phyloP scores from a whole-genome alignment of 92 coral and sea anemone genomes.

The Galaxea fascicularis region DNA sequence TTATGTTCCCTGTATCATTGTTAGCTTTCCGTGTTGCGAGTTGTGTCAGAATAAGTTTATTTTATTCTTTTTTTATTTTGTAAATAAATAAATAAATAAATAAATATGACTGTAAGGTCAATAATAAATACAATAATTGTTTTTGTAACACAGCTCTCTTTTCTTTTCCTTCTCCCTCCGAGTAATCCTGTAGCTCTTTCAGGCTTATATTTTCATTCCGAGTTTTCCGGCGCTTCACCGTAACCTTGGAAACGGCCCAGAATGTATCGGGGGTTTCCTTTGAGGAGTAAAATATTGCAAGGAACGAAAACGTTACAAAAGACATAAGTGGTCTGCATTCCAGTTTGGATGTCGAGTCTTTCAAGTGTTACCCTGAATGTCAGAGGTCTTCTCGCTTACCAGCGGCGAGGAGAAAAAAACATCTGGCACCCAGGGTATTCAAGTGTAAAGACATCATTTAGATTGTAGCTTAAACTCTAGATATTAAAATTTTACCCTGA shows the following conservation, averaged over 20 bases:
- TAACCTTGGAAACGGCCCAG: not conserved
- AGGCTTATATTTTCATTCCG: too few relatives aligned
- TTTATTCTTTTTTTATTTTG: slow-evolving; percentile 17
- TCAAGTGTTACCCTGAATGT: too few relatives aligned
- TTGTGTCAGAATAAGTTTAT: not conserved
- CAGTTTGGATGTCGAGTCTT: too few relatives aligned
- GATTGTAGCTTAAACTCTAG: not conserved
- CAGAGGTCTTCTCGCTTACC: too few relatives aligned
- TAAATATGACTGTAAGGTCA: not conserved
- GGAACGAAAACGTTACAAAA: too few relatives aligned
- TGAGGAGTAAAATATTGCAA: too few relatives aligned
- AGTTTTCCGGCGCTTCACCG: not conserved
- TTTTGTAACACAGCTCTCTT: not conserved
- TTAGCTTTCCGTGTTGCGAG: not conserved
- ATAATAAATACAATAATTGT: not conserved
- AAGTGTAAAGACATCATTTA: not conserved
- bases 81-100: not conserved
- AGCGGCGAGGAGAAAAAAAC: too few relatives aligned
- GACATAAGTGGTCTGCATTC: too few relatives aligned
- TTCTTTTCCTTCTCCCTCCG: too few relatives aligned
- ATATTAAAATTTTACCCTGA: slow-evolving; percentile 1
- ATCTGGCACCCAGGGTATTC: too few relatives aligned
- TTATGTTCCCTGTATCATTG: not conserved
- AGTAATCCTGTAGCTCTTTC: too few relatives aligned
- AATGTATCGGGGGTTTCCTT: not conserved